Evolutionary conservation across 2,888 invertebrate genomes (phyloP).

Genomic region (Leptura quadrifasciata): DNA sequence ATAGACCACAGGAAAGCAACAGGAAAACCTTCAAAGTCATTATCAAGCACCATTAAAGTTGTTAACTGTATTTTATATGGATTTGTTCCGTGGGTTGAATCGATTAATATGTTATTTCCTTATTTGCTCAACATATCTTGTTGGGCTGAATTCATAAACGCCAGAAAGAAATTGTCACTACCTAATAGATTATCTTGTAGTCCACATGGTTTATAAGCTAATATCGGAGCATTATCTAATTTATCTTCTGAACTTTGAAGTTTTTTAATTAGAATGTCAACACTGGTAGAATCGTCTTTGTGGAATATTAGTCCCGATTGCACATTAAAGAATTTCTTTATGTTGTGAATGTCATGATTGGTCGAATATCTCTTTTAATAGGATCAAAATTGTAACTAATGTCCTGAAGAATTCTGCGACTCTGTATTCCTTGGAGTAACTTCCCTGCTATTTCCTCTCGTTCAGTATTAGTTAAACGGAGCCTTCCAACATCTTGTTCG

Average conservation of each 20-base stretch:
- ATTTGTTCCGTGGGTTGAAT: constrained; percentile 40
- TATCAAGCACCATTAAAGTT: constrained; percentile 28
- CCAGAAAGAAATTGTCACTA: constrained; percentile 26
- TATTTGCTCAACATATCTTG: constrained; percentile 30
- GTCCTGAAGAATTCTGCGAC: constrained; percentile 23
- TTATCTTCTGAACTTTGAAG: neutral
- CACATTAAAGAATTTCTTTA: constrained; percentile 27
- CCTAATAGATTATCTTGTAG: neutral
- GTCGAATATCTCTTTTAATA: constrained; percentile 17
- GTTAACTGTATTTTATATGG: constrained; percentile 40
- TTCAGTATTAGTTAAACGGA: neutral
- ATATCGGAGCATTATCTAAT: neutral
- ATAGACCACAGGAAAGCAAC: constrained; percentile 30
- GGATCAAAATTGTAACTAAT: constrained; percentile 15
- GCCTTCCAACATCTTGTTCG: neutral
- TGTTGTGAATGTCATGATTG: constrained; percentile 27
- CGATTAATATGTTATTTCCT: constrained; percentile 42
- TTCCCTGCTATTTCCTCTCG: constrained; percentile 4
- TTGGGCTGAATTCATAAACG: constrained; percentile 27
- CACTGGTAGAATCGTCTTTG: constrained; percentile 33
- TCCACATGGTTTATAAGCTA: constrained; percentile 20
- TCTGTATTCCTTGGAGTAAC: constrained; percentile 15
- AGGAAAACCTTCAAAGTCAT: constrained; percentile 24
- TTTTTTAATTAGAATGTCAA: no score
- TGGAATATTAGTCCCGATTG: constrained; percentile 13